These are phyloP conservation scores for Urocolius indicus DNA, from an alignment of 2,113 vertebrate species.

Conservation along the genomic window DNA sequence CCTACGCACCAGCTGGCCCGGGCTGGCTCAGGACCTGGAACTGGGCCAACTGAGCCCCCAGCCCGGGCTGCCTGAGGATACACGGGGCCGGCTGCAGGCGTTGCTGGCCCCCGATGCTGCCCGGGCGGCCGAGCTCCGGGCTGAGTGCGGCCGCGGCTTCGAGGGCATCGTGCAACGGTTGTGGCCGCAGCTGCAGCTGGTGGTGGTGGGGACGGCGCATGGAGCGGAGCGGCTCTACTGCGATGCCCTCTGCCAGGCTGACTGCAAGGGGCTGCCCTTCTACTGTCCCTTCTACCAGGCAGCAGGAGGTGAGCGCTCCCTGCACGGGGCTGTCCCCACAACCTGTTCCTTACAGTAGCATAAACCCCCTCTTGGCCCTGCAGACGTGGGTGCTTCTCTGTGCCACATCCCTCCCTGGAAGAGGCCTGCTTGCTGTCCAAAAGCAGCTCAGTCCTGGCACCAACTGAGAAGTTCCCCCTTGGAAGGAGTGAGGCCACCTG, in stretches of 20 bases:
- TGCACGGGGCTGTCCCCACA: rapidly evolving
- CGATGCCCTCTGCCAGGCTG: constrained; percentile 76
- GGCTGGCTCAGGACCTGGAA: constrained; percentile 82
- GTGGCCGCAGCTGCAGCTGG: constrained; percentile 88
- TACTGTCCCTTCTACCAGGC: constrained; percentile 88
- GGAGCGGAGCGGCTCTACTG: constrained; percentile 80
- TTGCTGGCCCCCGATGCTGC: constrained; percentile 70
- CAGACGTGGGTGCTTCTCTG: neutral
- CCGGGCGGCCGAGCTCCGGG: constrained; percentile 78
- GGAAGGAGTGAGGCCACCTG: neutral
- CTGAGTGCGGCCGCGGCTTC: constrained; percentile 79
- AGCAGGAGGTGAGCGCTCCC: constrained; percentile 82
- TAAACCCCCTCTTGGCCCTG: too few species aligned
- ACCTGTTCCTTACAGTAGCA: neutral
- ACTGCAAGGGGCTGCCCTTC: constrained; percentile 85
- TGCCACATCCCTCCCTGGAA: neutral
- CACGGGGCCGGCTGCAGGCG: constrained; percentile 66
- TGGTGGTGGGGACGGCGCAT: constrained; percentile 73
- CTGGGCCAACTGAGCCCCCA: constrained; percentile 74
- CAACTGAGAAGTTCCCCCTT: neutral
- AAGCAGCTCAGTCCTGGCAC: neutral
- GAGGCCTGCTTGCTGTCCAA: neutral
- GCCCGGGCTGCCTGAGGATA: constrained; percentile 69
- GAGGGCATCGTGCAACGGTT: constrained; percentile 82
- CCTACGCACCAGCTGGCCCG: constrained; percentile 77